Base-by-base conservation (phyloP, 2,797 vertebrate species). In the Rhinogobio ventralis region DNA sequence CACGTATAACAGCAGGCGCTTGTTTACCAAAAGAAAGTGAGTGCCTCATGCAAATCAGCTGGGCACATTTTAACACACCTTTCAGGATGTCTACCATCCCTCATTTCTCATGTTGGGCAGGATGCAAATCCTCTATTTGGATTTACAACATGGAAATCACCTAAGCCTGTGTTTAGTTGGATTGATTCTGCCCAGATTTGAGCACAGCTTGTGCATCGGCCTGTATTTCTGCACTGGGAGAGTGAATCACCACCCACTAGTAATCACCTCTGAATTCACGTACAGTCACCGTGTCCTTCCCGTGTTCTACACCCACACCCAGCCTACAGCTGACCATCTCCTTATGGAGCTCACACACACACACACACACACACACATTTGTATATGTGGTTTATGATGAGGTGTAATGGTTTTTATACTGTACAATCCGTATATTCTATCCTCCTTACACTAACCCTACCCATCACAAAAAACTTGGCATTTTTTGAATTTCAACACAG, bases 61-160 rank as follows among this genome's bases (percentile, higher is more conserved):
- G 76, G 67, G 53, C 76, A 72, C 67, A 73, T 79, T 85, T 79
- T 64, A 84, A 73, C 83, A 73, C 83, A 72, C 83, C 76, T 85
- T 49, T 83, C 49, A 10, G 72, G 33, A 77, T 42, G 51, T 28
- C 28, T 62, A 57, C 30, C 25, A 42, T 42, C 53, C 79, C 45
- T 79, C 55, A 72, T 62, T 71, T 73, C 51, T 72, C n/a, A 3
- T 42, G 23, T 79, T 73, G 25, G 45, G 51, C 15, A 62, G 36
- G 28, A 85, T 85, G 76, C 76, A 85, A 85, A 85, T 85, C 28
- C 6, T 6, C 42, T 28, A 79, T 57, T 78, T 79, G 53, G 53
- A 84, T 84, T 79, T 71, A 79, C 76, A 85, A 79, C 68, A 77
- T 79, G 83, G 75, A 85, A 85, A 85, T 79, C 39, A 79, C 30